Conservation (phyloP, 1,140 invertebrate species). For the Drosophila lowei region DNA sequence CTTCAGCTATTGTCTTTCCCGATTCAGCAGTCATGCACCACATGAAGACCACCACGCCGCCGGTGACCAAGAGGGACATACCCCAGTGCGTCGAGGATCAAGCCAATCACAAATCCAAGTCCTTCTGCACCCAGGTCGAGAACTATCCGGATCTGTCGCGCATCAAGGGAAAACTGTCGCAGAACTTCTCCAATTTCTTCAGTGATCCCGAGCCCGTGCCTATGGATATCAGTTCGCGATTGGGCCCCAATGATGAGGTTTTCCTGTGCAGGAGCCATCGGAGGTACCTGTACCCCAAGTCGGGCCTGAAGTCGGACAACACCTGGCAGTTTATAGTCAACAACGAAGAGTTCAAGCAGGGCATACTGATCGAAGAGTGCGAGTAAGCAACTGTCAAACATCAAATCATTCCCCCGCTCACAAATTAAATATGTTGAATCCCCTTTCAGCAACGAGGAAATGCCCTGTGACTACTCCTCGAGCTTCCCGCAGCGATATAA, state of each 20-base stretch:
- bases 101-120: slow-evolving; percentile 41
- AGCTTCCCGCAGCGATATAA: slow-evolving; percentile 84
- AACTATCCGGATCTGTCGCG: slow-evolving; percentile 64
- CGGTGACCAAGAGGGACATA: slow-evolving; percentile 1
- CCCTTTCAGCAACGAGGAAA: slow-evolving; percentile 64
- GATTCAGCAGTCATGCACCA: slow-evolving; percentile 35
- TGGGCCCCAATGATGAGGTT: slow-evolving; percentile 49
- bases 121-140: slow-evolving; percentile 72
- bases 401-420: neutral
- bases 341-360: slow-evolving; percentile 70
- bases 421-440: neutral
- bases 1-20: slow-evolving; percentile 71
- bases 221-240: slow-evolving; percentile 52
- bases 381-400: slow-evolving; percentile 60
- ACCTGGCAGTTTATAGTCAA: slow-evolving; percentile 78
- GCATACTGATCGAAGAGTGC: slow-evolving; percentile 78
- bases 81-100: slow-evolving; percentile 28
- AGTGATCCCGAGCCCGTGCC: slow-evolving; percentile 46
- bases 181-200: slow-evolving; percentile 64
- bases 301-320: slow-evolving; percentile 37
- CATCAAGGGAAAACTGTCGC: slow-evolving; percentile 51
- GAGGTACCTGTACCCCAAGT: slow-evolving; percentile 58
- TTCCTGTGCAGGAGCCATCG: slow-evolving; percentile 53
- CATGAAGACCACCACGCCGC: neutral
- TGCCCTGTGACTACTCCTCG: slow-evolving; percentile 73